Conservation (phyloP, 2,888 invertebrate species). For the Cancer borealis region DNA sequence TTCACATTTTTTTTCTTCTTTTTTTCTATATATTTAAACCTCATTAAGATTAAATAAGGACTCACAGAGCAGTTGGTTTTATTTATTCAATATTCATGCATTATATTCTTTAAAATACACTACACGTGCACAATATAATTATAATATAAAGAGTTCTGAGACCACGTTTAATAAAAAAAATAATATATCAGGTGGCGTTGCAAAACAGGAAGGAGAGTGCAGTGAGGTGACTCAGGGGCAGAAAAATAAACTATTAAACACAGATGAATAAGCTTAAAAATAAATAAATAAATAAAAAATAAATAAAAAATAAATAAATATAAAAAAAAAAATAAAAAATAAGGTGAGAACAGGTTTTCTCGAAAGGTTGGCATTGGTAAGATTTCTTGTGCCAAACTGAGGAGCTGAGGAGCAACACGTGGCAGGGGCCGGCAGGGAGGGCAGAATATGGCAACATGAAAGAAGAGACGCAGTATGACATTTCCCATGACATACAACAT, state of each 20-base stretch:
- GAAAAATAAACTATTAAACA: too few species aligned
- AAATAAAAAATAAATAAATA: neutral
- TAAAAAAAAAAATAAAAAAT: neutral
- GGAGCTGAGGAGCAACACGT: neutral
- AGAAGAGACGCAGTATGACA: constrained; percentile 31
- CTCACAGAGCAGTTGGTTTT: neutral
- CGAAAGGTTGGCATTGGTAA: constrained; percentile 14
- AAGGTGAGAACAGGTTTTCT: neutral
- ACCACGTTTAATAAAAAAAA: neutral
- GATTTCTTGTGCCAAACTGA: constrained; percentile 1
- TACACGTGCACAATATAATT: neutral
- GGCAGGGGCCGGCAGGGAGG: constrained; percentile 15
- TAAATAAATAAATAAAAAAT: neutral
- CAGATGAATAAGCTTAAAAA: too few species aligned
- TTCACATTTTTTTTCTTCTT: too few species aligned
- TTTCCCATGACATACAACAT: constrained; percentile 47
- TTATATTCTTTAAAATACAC: neutral
- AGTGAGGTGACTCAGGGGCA: neutral
- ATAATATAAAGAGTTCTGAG: neutral
- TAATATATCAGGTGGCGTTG: neutral
- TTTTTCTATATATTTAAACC: too few species aligned
- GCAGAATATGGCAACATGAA: constrained; percentile 50
- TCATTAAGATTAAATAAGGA: neutral
- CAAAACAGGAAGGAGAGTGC: neutral
- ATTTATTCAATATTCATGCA: neutral